A percentile compares a stretch with the other conserved stretches of the same genome.
Conservation (phyloP, 2,113 vertebrate species). For the Saccopteryx bilineata region DNA sequence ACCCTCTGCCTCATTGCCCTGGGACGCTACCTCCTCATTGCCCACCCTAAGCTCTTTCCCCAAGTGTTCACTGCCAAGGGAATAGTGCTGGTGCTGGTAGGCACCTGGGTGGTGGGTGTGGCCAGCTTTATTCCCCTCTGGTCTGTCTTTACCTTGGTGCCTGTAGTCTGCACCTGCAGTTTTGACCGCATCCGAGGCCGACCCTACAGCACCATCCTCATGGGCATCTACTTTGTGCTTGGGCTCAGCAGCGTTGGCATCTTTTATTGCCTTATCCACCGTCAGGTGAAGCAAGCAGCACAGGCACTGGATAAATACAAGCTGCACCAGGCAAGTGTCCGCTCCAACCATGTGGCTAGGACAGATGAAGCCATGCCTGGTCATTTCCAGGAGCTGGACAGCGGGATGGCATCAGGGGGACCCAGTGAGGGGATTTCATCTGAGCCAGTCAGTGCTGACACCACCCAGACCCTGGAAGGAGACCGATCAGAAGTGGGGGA, state of each 20-base stretch:
- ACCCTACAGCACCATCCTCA: conserved; percentile 92
- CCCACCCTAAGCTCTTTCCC: conserved; percentile 88
- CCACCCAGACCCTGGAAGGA: conserved; percentile 74
- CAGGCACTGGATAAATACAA: conserved; percentile 89
- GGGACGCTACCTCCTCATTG: conserved; percentile 92
- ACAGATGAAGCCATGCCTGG: conserved; percentile 52
- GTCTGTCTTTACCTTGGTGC: conserved; percentile 90
- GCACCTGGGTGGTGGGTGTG: conserved; percentile 89
- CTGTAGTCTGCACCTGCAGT: conserved; percentile 94
- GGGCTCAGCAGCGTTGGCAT: conserved; percentile 91
- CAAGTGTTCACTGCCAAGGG: conserved; percentile 87
- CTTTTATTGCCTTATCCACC: conserved; percentile 93
- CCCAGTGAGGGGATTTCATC: conserved; percentile 86
- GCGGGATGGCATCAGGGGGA: conserved; percentile 85
- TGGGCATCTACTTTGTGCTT: conserved; percentile 92
- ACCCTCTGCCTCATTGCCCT: conserved; percentile 92
- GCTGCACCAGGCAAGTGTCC: conserved; percentile 84
- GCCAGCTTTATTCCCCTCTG: conserved; percentile 92
- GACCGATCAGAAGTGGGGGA: conserved; percentile 40
- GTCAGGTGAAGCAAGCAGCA: conserved; percentile 88
- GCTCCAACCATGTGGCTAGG: conserved; percentile 73
- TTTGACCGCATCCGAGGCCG: conserved; percentile 91
- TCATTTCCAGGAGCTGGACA: conserved; percentile 85
- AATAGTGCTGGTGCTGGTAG: conserved; percentile 84
- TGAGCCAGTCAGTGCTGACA: conserved; percentile 65